Percentiles rank a stretch among this genome's conserved stretches.
phyloP scores from a whole-genome alignment of 2,888 invertebrate species.

The Dermolepida albohirtum region DNA sequence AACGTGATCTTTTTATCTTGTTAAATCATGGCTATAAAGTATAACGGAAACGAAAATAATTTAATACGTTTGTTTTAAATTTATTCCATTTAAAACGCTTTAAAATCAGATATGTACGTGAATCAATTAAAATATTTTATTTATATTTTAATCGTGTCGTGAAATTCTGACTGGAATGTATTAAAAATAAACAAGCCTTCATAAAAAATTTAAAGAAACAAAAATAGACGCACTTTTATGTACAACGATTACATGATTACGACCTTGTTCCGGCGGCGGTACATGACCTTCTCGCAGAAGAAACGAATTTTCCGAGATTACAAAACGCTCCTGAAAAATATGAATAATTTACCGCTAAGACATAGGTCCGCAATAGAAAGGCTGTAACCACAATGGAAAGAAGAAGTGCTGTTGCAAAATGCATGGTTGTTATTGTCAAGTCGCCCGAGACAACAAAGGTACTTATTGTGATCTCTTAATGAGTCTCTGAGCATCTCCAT shows the following conservation, averaged over 20 bases:
- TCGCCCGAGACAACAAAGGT: constrained; percentile 58
- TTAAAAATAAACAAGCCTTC: no score
- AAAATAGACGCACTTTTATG: background rate
- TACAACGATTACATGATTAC: constrained; percentile 20
- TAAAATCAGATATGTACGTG: no score
- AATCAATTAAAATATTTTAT: no score
- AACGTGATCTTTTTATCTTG: no score
- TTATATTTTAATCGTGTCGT: no score
- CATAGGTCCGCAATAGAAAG: constrained; percentile 19
- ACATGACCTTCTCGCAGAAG: constrained; percentile 4
- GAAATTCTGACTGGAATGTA: no score
- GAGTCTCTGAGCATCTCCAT: constrained; percentile 59
- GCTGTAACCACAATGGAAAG: constrained; percentile 52
- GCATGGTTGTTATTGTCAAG: constrained; percentile 60
- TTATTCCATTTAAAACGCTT: no score
- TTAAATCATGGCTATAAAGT: no score
- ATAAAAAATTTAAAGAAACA: no score
- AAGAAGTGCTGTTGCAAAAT: constrained; percentile 59
- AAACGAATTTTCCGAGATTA: constrained; percentile 27
- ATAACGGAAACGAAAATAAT: no score
- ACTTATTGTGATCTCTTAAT: constrained; percentile 62
- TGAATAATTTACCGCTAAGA: constrained; percentile 32
- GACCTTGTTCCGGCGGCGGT: background rate
- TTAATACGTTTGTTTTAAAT: no score
- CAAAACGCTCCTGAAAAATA: constrained; percentile 34